phyloP scores from a whole-genome alignment of 2,888 invertebrate genomes.

The Blastobasis lacticolella region DNA sequence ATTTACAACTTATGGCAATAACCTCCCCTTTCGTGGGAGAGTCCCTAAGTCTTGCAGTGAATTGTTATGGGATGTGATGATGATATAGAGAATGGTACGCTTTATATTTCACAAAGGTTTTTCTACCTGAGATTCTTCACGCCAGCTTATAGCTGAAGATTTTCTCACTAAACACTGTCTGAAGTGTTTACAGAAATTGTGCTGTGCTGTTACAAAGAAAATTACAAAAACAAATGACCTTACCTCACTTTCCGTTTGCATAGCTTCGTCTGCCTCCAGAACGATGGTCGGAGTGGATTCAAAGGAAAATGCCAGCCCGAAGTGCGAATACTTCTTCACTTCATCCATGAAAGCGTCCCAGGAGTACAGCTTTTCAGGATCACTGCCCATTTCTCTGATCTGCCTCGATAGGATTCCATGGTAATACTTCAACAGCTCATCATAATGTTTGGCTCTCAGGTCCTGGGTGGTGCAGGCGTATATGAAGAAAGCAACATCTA shows the following conservation, averaged over 20 bases:
- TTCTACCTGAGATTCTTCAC: too few species aligned
- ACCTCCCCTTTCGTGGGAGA: too few species aligned
- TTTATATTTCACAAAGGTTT: too few species aligned
- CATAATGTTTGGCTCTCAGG: slow-evolving; percentile 72
- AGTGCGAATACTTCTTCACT: slow-evolving; percentile 69
- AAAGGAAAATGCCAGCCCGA: slow-evolving; percentile 75
- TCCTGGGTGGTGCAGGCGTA: slow-evolving; percentile 76
- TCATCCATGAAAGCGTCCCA: slow-evolving; percentile 67
- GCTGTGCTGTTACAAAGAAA: too few species aligned
- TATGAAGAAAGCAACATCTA: slow-evolving; percentile 72
- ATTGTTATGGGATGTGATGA: too few species aligned
- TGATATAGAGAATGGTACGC: too few species aligned
- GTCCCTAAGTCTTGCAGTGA: too few species aligned
- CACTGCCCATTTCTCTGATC: slow-evolving; percentile 75
- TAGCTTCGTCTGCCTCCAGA: slow-evolving; percentile 71
- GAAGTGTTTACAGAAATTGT: too few species aligned
- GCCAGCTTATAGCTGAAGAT: too few species aligned
- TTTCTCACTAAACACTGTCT: too few species aligned
- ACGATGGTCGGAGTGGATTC: slow-evolving; percentile 75
- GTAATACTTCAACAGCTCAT: slow-evolving; percentile 75
- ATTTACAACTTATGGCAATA: too few species aligned
- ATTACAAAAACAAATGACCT: background rate
- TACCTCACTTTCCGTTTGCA: slow-evolving; percentile 74
- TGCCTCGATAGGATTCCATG: slow-evolving; percentile 68
- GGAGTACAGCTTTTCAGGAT: slow-evolving; percentile 70